Conservation (phyloP, 2,113 vertebrate genomes). For the Phrynosoma blainvillii region DNA sequence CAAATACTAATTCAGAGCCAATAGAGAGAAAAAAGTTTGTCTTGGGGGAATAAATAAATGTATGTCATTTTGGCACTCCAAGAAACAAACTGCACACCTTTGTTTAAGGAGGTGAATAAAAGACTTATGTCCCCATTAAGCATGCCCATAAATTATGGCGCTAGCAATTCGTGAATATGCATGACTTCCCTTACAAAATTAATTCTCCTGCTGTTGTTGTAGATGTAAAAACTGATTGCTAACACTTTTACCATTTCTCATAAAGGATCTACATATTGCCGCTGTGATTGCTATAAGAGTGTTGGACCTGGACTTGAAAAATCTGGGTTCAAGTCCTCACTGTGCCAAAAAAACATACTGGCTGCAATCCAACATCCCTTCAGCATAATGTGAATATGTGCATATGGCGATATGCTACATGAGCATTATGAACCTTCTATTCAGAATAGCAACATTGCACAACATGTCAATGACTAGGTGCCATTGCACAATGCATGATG, state of each 20-base stretch:
- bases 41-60: not conserved
- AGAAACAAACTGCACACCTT: slow-evolving; percentile 1
- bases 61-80: not conserved
- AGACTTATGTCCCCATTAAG: not conserved
- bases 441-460: no score
- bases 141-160: not conserved
- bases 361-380: no score
- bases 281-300: not conserved
- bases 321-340: not conserved
- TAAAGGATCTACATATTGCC: not conserved
- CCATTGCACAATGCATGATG: no score
- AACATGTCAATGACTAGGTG: no score
- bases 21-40: not conserved
- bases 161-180: not conserved
- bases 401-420: no score
- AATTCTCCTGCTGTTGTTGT: not conserved
- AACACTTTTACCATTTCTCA: not conserved
- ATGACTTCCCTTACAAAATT: slow-evolving; percentile 18
- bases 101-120: slow-evolving; percentile 7
- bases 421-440: no score
- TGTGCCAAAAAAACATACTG: no score
- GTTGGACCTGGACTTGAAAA: not conserved
- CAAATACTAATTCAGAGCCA: slow-evolving; percentile 15
- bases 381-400: no score
- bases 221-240: slow-evolving; percentile 19